Percentiles rank a stretch among this genome's conserved stretches.
Conservation (phyloP, 2,888 invertebrate genomes). For the Hipparchia semele region DNA sequence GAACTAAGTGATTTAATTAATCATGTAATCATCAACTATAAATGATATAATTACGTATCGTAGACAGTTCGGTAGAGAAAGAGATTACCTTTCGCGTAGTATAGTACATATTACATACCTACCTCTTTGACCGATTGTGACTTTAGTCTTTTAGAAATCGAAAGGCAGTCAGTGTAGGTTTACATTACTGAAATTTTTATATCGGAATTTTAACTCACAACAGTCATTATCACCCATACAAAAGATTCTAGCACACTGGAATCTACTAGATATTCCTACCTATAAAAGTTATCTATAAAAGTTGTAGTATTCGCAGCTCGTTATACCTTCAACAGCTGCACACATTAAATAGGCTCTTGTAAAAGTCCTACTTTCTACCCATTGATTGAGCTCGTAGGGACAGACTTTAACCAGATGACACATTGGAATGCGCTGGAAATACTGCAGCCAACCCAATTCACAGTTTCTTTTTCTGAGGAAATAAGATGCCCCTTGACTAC, state of each 20-base stretch:
- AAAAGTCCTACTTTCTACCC: not conserved
- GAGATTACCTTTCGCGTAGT: no score
- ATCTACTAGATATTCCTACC: no score
- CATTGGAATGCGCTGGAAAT: no score
- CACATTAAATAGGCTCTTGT: not conserved
- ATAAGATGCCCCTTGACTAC: no score
- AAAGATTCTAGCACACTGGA: conserved; percentile 6
- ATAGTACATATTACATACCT: no score
- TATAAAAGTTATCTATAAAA: not conserved
- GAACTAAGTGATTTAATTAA: no score
- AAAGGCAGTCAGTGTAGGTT: not conserved
- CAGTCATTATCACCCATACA: not conserved
- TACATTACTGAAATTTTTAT: conserved; percentile 4
- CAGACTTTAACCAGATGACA: not conserved
- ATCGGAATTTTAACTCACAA: conserved; percentile 9
- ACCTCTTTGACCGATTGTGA: no score
- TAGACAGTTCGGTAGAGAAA: no score
- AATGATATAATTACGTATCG: no score
- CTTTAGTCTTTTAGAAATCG: not conserved
- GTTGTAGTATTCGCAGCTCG: not conserved
- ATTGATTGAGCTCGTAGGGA: not conserved
- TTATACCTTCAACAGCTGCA: not conserved
- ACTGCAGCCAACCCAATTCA: no score
- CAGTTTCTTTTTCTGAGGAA: no score
- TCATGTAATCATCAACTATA: no score